phyloP scores from a whole-genome alignment of 2,888 invertebrate species.

The Mesochorus sp. region DNA sequence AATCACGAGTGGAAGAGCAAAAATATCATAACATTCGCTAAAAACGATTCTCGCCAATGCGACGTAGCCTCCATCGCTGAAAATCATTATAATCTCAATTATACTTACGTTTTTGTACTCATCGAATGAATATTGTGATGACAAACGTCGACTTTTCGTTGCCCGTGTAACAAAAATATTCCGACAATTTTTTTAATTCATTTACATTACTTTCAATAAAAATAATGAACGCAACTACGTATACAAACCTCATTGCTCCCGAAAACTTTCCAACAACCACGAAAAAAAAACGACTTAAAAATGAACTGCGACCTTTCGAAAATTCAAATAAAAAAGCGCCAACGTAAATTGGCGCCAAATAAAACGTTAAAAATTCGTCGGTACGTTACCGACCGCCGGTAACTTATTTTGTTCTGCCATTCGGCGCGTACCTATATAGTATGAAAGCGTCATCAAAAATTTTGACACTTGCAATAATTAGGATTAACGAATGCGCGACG shows the following conservation, averaged over 20 bases:
- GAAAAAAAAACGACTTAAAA: too few relatives aligned
- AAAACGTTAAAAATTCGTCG: too few relatives aligned
- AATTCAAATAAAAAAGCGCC: too few relatives aligned
- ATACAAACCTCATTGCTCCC: neutral
- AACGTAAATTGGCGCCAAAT: too few relatives aligned
- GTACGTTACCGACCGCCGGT: too few relatives aligned
- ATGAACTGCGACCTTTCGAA: too few relatives aligned
- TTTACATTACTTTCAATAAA: constrained; percentile 33
- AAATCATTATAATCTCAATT: constrained; percentile 57
- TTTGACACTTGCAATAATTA: too few relatives aligned
- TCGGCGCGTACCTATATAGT: too few relatives aligned
- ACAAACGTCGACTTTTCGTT: constrained; percentile 64
- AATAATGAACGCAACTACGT: neutral
- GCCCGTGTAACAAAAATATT: constrained; percentile 62
- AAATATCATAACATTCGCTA: constrained; percentile 10
- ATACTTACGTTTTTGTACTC: constrained; percentile 69
- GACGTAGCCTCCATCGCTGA: constrained; percentile 22
- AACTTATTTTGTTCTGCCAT: too few relatives aligned
- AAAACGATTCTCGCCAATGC: constrained; percentile 25
- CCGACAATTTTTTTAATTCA: constrained; percentile 53
- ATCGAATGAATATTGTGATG: constrained; percentile 68
- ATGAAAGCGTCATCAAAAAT: too few relatives aligned
- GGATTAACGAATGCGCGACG: too few relatives aligned
- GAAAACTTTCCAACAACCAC: too few relatives aligned
- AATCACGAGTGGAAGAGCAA: constrained; percentile 15